Evolutionary conservation across 2,113 vertebrate species (phyloP).

Genomic region (Euleptes europaea): DNA sequence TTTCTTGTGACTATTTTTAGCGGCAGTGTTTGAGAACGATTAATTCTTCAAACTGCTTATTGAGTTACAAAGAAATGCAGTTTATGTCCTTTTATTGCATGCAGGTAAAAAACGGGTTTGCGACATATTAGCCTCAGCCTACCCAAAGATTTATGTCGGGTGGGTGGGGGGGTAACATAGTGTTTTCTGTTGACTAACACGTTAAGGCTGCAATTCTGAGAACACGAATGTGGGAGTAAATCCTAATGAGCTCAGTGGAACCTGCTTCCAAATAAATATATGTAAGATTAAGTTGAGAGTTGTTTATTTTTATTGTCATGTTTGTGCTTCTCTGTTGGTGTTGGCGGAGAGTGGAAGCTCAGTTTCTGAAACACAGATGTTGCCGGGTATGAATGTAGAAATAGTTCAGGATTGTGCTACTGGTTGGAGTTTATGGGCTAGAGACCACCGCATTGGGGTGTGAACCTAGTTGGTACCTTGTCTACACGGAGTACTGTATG

Average conservation of each 20-base stretch:
- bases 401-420: not conserved
- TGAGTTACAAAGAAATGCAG: not conserved
- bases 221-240: accelerated
- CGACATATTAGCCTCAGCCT: not conserved
- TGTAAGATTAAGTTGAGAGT: not conserved
- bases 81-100: constrained; percentile 30
- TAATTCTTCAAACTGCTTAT: not conserved
- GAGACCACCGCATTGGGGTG: not conserved
- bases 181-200: not conserved
- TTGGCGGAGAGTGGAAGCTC: not conserved
- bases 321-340: not conserved
- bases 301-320: not conserved
- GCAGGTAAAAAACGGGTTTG: constrained; percentile 23
- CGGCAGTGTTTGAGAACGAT: constrained; percentile 37
- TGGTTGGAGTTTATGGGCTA: not conserved
- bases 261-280: not conserved
- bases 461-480: not conserved
- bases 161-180: not conserved
- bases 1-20: constrained; percentile 37
- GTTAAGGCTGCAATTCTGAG: not conserved
- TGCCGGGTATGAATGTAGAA: not conserved
- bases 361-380: not conserved
- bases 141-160: not conserved
- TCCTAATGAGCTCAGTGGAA: not conserved
- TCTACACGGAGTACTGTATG: not conserved